These are phyloP conservation scores for Achatina immaculata DNA, from an alignment of 1,140 invertebrate species.

Conservation along the genomic window DNA sequence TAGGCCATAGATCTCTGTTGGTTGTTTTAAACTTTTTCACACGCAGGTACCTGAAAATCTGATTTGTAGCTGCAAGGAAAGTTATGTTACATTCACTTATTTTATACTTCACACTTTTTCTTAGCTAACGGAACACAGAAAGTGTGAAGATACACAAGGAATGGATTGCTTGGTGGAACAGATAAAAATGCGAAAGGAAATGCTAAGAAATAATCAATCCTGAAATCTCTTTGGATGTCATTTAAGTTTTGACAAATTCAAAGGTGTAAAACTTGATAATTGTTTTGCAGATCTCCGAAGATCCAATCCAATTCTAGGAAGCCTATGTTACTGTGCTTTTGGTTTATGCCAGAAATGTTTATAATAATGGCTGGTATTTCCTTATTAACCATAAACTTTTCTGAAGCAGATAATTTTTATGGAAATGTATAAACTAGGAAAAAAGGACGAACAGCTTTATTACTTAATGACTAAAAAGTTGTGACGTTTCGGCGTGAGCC, in stretches of 20 bases:
- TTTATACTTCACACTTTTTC: background rate
- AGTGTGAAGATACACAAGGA: background rate
- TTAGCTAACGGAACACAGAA: background rate
- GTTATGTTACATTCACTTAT: background rate
- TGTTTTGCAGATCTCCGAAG: background rate
- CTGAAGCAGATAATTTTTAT: too few relatives aligned
- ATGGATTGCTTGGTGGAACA: background rate
- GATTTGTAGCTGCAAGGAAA: background rate
- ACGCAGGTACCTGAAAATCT: background rate
- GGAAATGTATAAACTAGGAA: too few relatives aligned
- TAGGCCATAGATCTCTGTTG: background rate
- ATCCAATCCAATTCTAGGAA: background rate
- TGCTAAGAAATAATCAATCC: background rate
- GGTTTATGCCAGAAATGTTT: background rate
- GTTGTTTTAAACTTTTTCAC: background rate
- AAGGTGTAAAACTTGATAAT: background rate
- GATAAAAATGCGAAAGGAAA: background rate
- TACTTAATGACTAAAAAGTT: too few relatives aligned
- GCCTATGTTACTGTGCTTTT: background rate
- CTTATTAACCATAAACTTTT: too few relatives aligned
- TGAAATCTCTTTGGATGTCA: background rate
- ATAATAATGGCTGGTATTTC: background rate
- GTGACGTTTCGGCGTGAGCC: too few relatives aligned
- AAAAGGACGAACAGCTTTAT: too few relatives aligned
- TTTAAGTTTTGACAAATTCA: background rate